Conservation (phyloP, 2,888 invertebrate genomes). For the Andrena hattorfiana region DNA sequence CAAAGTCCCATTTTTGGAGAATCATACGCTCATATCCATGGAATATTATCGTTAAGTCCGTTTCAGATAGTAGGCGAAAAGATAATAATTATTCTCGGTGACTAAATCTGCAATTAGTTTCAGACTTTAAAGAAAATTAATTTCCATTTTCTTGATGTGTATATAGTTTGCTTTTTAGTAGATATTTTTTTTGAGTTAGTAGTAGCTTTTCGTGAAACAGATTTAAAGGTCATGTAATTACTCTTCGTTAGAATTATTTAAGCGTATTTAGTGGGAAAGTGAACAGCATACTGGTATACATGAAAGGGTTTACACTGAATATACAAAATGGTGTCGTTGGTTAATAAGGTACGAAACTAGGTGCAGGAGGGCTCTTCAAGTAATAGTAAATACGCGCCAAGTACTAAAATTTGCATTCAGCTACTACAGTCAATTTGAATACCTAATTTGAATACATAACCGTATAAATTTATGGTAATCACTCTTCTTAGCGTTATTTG, state of each 20-base stretch:
- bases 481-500: constrained; percentile 39
- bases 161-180: too few relatives aligned
- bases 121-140: too few relatives aligned
- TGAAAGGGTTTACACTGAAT: not conserved
- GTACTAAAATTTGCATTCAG: constrained; percentile 44
- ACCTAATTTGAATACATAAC: constrained; percentile 42
- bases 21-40: not conserved
- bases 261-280: too few relatives aligned
- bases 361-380: constrained; percentile 18
- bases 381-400: constrained; percentile 30
- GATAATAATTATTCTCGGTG: not conserved
- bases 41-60: not conserved
- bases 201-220: too few relatives aligned
- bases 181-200: too few relatives aligned
- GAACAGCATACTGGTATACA: not conserved
- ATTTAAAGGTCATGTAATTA: too few relatives aligned
- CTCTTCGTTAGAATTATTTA: too few relatives aligned
- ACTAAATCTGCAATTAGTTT: too few relatives aligned
- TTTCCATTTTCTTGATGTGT: too few relatives aligned
- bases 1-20: not conserved
- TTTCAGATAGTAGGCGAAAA: not conserved
- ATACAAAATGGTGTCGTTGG: constrained; percentile 24
- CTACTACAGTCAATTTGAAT: constrained; percentile 38
- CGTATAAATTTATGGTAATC: constrained; percentile 47
- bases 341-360: constrained; percentile 41